Evolutionary conservation across 2,797 vertebrate species (phyloP).

Genomic region (Paguma larvata): DNA sequence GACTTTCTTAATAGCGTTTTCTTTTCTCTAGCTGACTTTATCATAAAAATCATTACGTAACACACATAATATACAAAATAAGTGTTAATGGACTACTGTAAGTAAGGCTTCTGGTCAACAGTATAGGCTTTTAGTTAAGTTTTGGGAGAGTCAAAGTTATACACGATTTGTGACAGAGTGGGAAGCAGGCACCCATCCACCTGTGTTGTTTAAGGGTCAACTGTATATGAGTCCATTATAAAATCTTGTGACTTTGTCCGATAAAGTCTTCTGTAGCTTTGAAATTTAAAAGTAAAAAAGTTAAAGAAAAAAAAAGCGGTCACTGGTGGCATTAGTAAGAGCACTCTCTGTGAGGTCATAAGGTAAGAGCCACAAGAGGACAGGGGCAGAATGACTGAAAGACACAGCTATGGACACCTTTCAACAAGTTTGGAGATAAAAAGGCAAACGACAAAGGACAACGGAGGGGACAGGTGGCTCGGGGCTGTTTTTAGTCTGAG

Average conservation of each 20-base stretch:
- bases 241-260: background rate
- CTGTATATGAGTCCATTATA: background rate
- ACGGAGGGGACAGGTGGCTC: background rate
- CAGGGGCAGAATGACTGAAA: background rate
- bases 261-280: background rate
- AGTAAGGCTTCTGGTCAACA: background rate
- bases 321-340: background rate
- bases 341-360: background rate
- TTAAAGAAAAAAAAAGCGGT: background rate
- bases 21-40: background rate
- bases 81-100: background rate
- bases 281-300: background rate
- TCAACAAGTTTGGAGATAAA: background rate
- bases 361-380: background rate
- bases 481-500: background rate
- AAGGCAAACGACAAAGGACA: background rate
- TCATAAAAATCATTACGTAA: background rate
- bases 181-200: background rate
- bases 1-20: background rate
- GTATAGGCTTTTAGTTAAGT: background rate
- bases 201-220: background rate
- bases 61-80: background rate
- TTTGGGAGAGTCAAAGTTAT: background rate
- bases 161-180: background rate
- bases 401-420: background rate